Conservation (phyloP, 1,140 invertebrate species). For the Grapholita molesta region DNA sequence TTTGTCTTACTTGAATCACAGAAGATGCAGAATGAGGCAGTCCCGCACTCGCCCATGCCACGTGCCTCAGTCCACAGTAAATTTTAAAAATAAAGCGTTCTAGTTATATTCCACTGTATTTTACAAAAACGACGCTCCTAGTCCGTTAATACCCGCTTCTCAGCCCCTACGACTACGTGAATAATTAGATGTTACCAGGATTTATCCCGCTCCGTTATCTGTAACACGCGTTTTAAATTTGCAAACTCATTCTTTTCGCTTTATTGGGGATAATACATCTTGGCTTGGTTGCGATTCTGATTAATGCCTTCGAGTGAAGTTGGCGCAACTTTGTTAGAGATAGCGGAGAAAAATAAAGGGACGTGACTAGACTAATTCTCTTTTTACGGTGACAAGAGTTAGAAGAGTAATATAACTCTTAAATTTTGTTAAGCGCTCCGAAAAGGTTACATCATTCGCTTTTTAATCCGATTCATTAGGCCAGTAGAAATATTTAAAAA, state of each 20-base stretch:
- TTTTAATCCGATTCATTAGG: not conserved
- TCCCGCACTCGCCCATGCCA: conserved; percentile 55
- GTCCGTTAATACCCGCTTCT: conserved; percentile 68
- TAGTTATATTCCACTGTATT: conserved; percentile 67
- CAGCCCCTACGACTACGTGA: conserved; percentile 74
- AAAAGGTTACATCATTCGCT: conserved; percentile 19
- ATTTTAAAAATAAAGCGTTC: conserved; percentile 61
- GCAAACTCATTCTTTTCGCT: conserved; percentile 73
- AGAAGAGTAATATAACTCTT: conserved; percentile 41
- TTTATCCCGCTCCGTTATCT: conserved; percentile 65
- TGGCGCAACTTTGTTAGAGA: conserved; percentile 68
- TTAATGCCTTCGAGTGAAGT: conserved; percentile 70
- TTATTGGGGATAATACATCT: conserved; percentile 76
- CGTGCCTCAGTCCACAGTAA: conserved; percentile 51
- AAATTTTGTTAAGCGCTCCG: conserved; percentile 25
- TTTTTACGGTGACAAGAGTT: conserved; percentile 51
- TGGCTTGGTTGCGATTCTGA: conserved; percentile 67
- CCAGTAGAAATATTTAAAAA: conserved; percentile 16
- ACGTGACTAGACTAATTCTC: conserved; percentile 69
- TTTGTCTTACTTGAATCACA: conserved; percentile 47
- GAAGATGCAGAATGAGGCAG: conserved; percentile 34
- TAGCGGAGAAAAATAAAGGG: conserved; percentile 71
- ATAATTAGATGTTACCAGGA: conserved; percentile 74
- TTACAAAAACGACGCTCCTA: conserved; percentile 53
- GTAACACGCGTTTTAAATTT: conserved; percentile 73